Conservation (phyloP, 2,113 vertebrate species). For the Struthidea cinerea region DNA sequence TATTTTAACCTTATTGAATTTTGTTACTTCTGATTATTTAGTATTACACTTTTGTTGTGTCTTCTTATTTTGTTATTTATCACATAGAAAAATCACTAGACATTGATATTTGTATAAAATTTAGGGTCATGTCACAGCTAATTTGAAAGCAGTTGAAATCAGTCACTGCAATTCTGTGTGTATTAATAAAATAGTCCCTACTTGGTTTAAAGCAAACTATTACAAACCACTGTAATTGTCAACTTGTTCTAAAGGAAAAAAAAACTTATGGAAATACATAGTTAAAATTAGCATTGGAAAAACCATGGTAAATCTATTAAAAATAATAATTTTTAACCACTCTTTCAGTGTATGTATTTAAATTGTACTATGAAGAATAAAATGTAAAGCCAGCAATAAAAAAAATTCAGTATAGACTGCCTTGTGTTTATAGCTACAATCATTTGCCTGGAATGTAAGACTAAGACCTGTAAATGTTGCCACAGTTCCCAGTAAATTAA, state of each 20-base stretch:
- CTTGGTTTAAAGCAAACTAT: not conserved
- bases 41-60: not conserved
- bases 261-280: fast-evolving
- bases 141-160: not conserved
- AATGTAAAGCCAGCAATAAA: not conserved
- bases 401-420: not conserved
- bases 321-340: not conserved
- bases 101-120: not conserved
- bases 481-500: not conserved
- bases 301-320: not conserved
- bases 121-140: not conserved
- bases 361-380: not conserved
- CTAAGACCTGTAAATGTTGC: not conserved
- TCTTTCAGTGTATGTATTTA: not conserved
- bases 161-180: not conserved
- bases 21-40: not conserved
- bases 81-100: not conserved
- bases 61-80: not conserved
- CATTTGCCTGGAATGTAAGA: not conserved
- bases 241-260: not conserved
- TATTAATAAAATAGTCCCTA: not conserved
- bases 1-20: not conserved
- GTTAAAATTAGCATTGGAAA: not conserved
- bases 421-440: not conserved
- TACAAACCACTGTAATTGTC: not conserved